These are phyloP conservation scores for Rhorus exstirpatorius DNA, from an alignment of 2,888 invertebrate species.

Conservation along the genomic window DNA sequence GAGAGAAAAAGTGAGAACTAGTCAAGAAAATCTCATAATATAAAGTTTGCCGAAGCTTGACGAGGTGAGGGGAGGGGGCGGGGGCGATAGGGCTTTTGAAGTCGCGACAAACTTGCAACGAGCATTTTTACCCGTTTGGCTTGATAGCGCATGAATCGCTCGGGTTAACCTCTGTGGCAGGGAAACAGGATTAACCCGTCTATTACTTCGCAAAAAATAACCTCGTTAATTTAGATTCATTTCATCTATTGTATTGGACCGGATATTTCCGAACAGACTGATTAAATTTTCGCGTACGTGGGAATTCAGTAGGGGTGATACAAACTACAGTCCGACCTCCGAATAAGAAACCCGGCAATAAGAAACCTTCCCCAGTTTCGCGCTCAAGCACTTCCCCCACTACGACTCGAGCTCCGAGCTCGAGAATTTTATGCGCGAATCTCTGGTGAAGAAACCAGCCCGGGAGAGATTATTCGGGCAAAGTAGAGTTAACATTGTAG, in stretches of 20 bases:
- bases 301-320: background rate
- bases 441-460: too few relatives aligned
- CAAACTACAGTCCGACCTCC: too few relatives aligned
- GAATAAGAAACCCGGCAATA: too few relatives aligned
- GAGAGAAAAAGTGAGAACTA: conserved; percentile 17
- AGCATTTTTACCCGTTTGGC: conserved; percentile 12
- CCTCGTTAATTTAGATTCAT: conserved; percentile 52
- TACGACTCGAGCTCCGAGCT: too few relatives aligned
- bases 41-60: conserved; percentile 54
- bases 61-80: conserved; percentile 12
- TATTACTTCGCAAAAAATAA: conserved; percentile 32
- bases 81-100: conserved; percentile 71
- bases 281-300: background rate
- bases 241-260: conserved; percentile 18
- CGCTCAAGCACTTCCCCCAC: too few relatives aligned
- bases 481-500: too few relatives aligned
- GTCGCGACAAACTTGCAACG: conserved; percentile 1
- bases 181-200: conserved; percentile 13
- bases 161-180: too few relatives aligned
- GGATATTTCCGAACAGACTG: conserved; percentile 5
- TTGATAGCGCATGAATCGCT: too few relatives aligned
- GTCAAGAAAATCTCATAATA: conserved; percentile 52
- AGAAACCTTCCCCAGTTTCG: too few relatives aligned
- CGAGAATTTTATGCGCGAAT: too few relatives aligned
- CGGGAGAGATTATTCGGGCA: too few relatives aligned